phyloP scores from a whole-genome alignment of 2,113 vertebrate species.

The Ptyas mucosa region DNA sequence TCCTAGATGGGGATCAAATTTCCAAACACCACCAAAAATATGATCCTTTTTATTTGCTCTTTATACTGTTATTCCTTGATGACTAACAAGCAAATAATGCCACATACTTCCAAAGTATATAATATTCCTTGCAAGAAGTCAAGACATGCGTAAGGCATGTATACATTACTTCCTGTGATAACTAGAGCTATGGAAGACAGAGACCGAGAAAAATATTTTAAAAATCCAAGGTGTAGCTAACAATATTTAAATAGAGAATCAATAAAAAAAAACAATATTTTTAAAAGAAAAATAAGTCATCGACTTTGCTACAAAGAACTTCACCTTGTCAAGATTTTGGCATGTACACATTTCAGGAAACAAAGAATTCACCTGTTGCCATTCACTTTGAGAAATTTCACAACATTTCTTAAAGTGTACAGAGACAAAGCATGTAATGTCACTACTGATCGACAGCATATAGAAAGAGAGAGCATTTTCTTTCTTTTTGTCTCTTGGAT shows the following conservation, averaged over 20 bases:
- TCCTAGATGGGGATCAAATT: background rate
- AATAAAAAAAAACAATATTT: constrained; percentile 55
- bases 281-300: constrained; percentile 64
- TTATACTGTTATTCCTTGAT: background rate
- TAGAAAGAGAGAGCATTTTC: constrained; percentile 20
- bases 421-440: constrained; percentile 52
- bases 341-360: constrained; percentile 55
- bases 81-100: background rate
- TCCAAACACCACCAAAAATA: background rate
- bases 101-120: constrained; percentile 29
- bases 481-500: constrained; percentile 26
- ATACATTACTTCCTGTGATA: constrained; percentile 38
- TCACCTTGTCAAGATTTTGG: constrained; percentile 70
- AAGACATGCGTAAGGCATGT: constrained; percentile 49
- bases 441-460: constrained; percentile 51
- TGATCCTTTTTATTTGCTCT: background rate
- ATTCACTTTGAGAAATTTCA: constrained; percentile 59
- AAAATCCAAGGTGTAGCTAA: constrained; percentile 53
- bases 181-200: background rate
- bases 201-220: background rate
- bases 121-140: constrained; percentile 39
- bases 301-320: constrained; percentile 51
- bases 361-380: constrained; percentile 65
- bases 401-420: constrained; percentile 45
- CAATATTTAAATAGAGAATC: constrained; percentile 56